Base-by-base conservation (phyloP, 2,797 vertebrate genomes). In the Vipera latastei region DNA sequence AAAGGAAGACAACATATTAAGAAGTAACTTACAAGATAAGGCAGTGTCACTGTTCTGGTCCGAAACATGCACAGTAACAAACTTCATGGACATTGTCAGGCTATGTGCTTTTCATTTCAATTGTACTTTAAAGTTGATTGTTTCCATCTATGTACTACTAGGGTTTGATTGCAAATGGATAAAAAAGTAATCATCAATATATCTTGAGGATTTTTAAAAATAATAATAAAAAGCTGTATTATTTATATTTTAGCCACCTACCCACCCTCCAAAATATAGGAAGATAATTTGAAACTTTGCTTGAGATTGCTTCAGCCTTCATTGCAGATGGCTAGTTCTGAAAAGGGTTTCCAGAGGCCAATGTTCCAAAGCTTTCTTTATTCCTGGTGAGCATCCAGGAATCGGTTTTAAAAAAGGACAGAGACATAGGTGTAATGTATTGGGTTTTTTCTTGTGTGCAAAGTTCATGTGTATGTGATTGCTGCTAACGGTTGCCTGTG, bases 41-140 rank as follows among this genome's bases (percentile, higher is more conserved):
- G 8, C 61, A 95, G 90, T 95, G 32, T 32, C 92, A 90, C 20
- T 91, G 93, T 95, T 95, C 61, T 88, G 93, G n/a, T 88, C 91
- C 93, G 92, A 86, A 85, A 90, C 5, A 73, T 14, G 18, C 91
- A 44, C 90, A 51, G 78, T 90, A 91, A 94, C 94, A 93, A 56
- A 78, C 90, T 94, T 86, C 25, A 87, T 48, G 92, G 63, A 38
- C 93, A 86, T 95, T 94, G 93, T 95, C 91, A 89, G 92, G 92
- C 91, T 92, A 65, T 0, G 0, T 93, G 90, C 89, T 73, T 91
- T 93, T 90, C 83, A 13, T 93, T 95, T 94, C 85, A 94, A 91
- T 92, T 92, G 12, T 94, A 51, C 63, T 94, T 92, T 60, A 90
- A 96, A 92, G 69, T 93, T 63, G 92, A 28, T 78, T 53, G 8